Evolutionary conservation across 2,113 vertebrate genomes (phyloP).

Genomic region (Sturnira hondurensis): DNA sequence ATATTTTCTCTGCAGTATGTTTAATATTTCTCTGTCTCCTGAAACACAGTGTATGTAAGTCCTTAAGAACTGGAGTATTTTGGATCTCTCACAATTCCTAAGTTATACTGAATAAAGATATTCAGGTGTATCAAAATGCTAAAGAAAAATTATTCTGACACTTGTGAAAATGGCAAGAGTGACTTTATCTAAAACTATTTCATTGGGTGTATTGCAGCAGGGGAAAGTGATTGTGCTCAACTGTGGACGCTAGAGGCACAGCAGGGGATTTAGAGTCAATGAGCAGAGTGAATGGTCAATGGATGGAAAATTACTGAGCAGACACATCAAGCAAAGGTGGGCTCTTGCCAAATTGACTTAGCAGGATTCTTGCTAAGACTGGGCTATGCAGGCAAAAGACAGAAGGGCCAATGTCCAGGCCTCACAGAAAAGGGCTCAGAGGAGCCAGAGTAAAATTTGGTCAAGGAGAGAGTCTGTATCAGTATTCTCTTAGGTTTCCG

Average conservation of each 20-base stretch:
- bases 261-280: neutral
- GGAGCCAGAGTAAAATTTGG: neutral
- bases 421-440: neutral
- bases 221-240: neutral
- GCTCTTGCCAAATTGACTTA: neutral
- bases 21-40: constrained; percentile 14
- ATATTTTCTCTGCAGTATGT: neutral
- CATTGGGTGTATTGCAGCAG: neutral
- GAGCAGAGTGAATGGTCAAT: neutral
- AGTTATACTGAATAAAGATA: neutral
- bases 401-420: neutral
- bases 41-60: neutral
- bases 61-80: neutral
- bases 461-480: neutral
- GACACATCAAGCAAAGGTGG: neutral
- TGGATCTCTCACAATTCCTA: neutral
- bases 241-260: neutral
- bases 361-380: neutral
- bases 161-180: neutral
- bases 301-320: neutral
- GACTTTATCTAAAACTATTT: neutral
- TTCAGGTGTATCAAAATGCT: neutral
- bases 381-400: neutral
- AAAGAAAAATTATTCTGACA: neutral
- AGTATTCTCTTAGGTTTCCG: neutral